Evolutionary conservation across 1,140 invertebrate species (phyloP).

Genomic region (Eulimnadia texana): DNA sequence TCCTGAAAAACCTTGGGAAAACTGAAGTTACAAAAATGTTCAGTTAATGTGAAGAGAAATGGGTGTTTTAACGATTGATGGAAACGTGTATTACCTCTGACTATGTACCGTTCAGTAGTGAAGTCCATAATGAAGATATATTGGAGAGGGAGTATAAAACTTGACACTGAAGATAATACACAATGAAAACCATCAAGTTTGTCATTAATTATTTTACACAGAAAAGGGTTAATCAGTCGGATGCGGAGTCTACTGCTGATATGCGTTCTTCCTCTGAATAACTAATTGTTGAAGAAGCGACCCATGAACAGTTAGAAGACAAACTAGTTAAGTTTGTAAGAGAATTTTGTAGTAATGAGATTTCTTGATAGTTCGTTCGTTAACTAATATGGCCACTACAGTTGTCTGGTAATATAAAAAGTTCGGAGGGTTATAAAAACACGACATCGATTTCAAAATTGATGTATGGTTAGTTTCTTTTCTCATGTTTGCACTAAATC

Average conservation of each 20-base stretch:
- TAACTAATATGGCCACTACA: no score
- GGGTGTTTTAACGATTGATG: background rate
- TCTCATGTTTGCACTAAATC: background rate
- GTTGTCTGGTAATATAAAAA: no score
- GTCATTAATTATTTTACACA: background rate
- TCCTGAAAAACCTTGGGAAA: no score
- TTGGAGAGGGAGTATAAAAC: background rate
- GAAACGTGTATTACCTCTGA: background rate
- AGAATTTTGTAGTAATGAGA: no score
- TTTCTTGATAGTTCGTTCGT: no score
- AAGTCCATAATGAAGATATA: no score
- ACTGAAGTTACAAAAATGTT: no score
- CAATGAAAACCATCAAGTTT: no score
- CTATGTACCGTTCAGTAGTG: no score
- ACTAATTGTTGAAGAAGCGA: background rate
- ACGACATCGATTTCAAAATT: background rate
- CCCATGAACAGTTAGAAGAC: background rate
- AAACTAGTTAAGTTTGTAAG: no score
- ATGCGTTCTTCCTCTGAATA: background rate
- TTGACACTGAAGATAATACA: background rate
- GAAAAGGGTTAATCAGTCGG: background rate
- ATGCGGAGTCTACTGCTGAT: background rate
- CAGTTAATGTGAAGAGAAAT: no score
- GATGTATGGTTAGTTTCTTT: background rate
- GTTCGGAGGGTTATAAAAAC: no score